These are phyloP conservation scores for Diadema setosum DNA, from an alignment of 35 echinoderm and acorn worm genomes.

Conservation along the genomic window DNA sequence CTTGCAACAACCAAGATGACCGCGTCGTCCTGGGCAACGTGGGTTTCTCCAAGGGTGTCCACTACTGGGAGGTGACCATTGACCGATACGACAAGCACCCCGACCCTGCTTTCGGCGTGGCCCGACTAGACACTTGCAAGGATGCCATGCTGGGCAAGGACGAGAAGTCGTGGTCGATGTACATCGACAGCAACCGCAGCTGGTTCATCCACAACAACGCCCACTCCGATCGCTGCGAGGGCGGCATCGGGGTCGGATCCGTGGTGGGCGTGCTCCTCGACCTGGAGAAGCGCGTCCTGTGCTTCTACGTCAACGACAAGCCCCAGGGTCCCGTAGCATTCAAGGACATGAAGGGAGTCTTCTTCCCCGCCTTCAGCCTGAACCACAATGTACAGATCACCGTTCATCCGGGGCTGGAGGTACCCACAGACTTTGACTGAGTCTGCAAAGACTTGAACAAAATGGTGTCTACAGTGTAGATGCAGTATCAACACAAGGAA, in stretches of 20 bases:
- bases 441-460: too few relatives aligned
- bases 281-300: conserved; percentile 73
- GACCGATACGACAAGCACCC: conserved; percentile 99
- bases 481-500: too few relatives aligned
- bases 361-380: conserved; percentile 93
- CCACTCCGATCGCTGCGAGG: conserved; percentile 86
- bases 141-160: conserved; percentile 97
- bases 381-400: conserved; percentile 97
- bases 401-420: conserved; percentile 88
- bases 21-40: conserved; percentile 90
- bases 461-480: too few relatives aligned
- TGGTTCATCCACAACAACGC: conserved; percentile 99
- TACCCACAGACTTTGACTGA: conserved; percentile 76
- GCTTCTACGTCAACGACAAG: conserved; percentile 82
- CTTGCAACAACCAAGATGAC: conserved; percentile 92
- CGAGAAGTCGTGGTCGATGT: conserved; percentile 99
- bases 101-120: conserved; percentile 93
- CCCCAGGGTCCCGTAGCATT: conserved; percentile 89
- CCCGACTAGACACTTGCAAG: conserved; percentile 75
- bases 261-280: conserved; percentile 94
- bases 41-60: conserved; percentile 93
- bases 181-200: conserved; percentile 96
- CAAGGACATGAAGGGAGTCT: conserved; percentile 74
- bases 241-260: conserved; percentile 85
- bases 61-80: conserved; percentile 98